Conservation (phyloP, 2,113 vertebrate genomes). For the Casuarius casuarius region DNA sequence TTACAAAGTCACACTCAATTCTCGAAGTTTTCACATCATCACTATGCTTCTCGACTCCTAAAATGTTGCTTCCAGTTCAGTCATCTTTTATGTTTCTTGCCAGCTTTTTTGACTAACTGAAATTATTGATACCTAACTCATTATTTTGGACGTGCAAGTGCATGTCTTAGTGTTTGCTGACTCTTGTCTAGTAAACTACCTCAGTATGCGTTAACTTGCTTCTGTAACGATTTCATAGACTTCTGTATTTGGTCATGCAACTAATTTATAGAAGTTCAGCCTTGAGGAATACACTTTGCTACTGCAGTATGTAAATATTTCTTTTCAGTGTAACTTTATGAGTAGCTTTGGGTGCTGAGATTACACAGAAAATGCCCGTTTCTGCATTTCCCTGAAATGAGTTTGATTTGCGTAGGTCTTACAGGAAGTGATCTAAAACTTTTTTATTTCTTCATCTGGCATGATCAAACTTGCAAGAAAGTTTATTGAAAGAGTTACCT, state of each 20-base stretch:
- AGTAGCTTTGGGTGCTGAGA: neutral
- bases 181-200: neutral
- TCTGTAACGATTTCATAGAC: neutral
- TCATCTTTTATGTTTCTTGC: neutral
- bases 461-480: neutral
- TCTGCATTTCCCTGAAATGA: neutral
- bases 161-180: neutral
- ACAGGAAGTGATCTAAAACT: neutral
- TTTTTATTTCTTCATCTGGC: neutral
- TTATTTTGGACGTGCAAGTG: neutral
- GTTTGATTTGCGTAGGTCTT: neutral
- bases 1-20: neutral
- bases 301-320: constrained; percentile 32
- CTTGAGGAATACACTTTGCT: neutral
- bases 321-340: neutral
- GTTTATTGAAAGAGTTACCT: neutral
- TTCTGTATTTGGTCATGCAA: neutral
- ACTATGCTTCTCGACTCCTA: neutral
- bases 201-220: neutral
- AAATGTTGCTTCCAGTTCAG: neutral
- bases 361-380: accelerated
- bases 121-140: neutral
- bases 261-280: neutral
- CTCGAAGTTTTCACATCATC: neutral
- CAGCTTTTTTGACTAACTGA: neutral